phyloP scores from a whole-genome alignment of 2,797 vertebrate species.

The Threskiornis aethiopicus region DNA sequence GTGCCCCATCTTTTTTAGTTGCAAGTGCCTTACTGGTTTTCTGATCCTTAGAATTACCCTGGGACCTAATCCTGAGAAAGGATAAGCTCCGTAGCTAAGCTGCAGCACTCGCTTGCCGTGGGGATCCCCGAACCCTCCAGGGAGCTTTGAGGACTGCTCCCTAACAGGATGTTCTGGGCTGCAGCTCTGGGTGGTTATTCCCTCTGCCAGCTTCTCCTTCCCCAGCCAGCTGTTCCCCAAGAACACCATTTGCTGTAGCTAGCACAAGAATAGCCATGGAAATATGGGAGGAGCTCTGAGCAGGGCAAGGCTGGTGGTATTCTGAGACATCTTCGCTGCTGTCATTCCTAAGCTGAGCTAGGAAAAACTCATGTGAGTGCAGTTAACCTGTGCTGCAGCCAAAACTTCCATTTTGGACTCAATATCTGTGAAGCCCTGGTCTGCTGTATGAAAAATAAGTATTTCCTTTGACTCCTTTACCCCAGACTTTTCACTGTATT shows the following conservation, averaged over 20 bases:
- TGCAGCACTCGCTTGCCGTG: neutral
- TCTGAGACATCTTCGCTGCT: neutral
- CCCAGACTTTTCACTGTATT: neutral
- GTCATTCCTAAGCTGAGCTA: rapidly evolving
- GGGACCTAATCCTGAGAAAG: neutral
- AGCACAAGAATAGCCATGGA: neutral
- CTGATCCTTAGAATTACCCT: neutral
- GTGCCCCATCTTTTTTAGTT: neutral
- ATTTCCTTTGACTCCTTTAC: neutral
- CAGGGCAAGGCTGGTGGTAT: neutral
- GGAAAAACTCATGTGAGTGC: neutral
- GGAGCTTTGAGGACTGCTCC: neutral
- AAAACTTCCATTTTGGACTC: neutral
- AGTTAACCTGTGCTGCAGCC: neutral
- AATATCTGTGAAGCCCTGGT: neutral
- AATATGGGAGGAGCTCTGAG: neutral
- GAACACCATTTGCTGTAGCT: neutral
- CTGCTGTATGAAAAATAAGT: neutral
- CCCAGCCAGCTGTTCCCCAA: neutral
- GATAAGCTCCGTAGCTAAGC: neutral
- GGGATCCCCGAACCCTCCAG: neutral
- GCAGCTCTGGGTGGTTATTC: neutral
- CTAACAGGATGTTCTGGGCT: neutral
- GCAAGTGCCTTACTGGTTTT: neutral
- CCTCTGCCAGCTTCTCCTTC: neutral